A percentile compares a stretch with the other conserved stretches of the same genome.
Evolutionary conservation across 2,888 invertebrate species (phyloP).

Genomic region (Blastobasis lacticolella): DNA sequence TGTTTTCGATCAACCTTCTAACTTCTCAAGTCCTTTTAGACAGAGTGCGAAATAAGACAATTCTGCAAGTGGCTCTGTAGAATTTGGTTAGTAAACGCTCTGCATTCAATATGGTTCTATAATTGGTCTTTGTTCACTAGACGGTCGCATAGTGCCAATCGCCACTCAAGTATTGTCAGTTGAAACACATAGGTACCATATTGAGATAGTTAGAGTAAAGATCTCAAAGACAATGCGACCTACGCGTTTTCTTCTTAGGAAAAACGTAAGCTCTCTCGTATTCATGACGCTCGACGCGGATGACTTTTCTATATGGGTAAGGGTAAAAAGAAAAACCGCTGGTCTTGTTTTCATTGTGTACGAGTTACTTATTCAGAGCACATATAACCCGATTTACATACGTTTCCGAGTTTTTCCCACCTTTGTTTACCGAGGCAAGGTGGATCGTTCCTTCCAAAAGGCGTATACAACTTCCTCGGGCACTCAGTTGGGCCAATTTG

Average conservation of each 20-base stretch:
- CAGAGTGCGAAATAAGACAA: too few relatives aligned
- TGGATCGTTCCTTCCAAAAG: constrained; percentile 29
- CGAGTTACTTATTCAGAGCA: constrained; percentile 41
- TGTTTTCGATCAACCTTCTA: too few relatives aligned
- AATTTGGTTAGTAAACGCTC: too few relatives aligned
- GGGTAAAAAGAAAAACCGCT: constrained; percentile 20
- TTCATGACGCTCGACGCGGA: constrained; percentile 29
- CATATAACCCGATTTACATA: constrained; percentile 49
- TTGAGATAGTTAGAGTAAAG: too few relatives aligned
- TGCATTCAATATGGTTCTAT: too few relatives aligned
- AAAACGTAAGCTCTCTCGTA: constrained; percentile 20
- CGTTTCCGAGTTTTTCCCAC: constrained; percentile 34
- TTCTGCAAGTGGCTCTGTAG: too few relatives aligned
- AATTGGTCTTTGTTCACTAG: too few relatives aligned
- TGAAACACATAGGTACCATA: too few relatives aligned
- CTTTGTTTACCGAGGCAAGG: constrained; percentile 41
- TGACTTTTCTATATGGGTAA: constrained; percentile 24
- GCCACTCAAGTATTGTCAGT: too few relatives aligned
- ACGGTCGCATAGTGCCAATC: too few relatives aligned
- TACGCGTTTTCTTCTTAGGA: constrained; percentile 13
- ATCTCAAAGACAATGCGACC: too few relatives aligned
- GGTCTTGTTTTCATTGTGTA: constrained; percentile 26
- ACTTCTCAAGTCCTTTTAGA: too few relatives aligned
- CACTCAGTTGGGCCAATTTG: constrained; percentile 49
- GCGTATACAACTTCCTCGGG: constrained; percentile 30